These are phyloP conservation scores for Rhinolophus sinicus DNA, from an alignment of 2,113 vertebrate genomes.

Conservation along the genomic window DNA sequence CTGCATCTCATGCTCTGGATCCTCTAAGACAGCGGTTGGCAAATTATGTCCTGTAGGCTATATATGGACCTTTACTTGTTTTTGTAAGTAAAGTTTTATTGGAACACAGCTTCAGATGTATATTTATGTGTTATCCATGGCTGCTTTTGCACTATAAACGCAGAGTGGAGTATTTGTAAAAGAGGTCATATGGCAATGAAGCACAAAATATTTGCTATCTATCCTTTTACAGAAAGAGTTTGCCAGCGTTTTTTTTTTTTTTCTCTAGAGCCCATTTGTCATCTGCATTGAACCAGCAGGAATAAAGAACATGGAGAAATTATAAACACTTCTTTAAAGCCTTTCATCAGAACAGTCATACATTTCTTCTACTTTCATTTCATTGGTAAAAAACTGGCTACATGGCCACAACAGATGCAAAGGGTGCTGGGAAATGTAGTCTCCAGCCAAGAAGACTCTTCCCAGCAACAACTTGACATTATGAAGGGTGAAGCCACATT, in stretches of 20 bases:
- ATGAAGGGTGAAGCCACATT: background rate
- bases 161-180: background rate
- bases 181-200: background rate
- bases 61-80: background rate
- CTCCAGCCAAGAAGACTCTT: background rate
- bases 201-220: background rate
- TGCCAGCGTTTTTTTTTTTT: background rate
- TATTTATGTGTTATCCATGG: background rate
- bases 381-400: background rate
- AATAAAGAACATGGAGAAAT: background rate
- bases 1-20: background rate
- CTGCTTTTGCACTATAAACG: background rate
- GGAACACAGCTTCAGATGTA: background rate
- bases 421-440: background rate
- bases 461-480: background rate
- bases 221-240: background rate
- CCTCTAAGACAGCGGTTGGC: background rate
- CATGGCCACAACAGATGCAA: background rate
- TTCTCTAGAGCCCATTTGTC: background rate
- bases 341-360: background rate
- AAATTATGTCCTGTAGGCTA: background rate
- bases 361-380: background rate
- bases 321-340: background rate
- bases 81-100: background rate
- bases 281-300: background rate